A percentile compares a stretch with the other conserved stretches of the same genome.
Conservation (phyloP, 2,888 invertebrate species). For the Tuta absoluta region DNA sequence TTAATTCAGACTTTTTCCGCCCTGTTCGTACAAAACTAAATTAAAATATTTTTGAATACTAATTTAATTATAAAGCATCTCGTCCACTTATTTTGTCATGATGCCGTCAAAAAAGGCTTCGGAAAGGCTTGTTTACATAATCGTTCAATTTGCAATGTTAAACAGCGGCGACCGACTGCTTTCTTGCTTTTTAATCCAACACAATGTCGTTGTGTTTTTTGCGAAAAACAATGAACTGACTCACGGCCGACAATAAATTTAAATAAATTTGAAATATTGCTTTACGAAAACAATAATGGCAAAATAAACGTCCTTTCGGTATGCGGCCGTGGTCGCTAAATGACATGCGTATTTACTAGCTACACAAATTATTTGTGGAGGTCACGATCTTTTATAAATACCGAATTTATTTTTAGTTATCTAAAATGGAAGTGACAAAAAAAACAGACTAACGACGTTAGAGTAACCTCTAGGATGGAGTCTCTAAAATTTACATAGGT, state of each 20-base stretch:
- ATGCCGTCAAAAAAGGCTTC: slow-evolving; percentile 64
- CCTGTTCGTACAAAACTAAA: slow-evolving; percentile 41
- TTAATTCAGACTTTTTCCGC: slow-evolving; percentile 22
- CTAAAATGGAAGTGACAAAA: too few species aligned
- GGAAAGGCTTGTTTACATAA: slow-evolving; percentile 74
- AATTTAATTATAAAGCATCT: slow-evolving; percentile 47
- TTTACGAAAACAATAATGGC: slow-evolving; percentile 26
- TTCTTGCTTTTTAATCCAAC: slow-evolving; percentile 61
- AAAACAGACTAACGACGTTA: too few species aligned
- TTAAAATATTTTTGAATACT: slow-evolving; percentile 69
- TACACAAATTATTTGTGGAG: slow-evolving; percentile 7
- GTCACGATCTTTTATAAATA: background rate
- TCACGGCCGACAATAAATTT: slow-evolving; percentile 49
- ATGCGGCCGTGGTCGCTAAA: slow-evolving; percentile 7
- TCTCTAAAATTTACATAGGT: too few species aligned
- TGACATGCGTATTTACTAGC: slow-evolving; percentile 13
- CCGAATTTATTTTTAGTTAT: too few species aligned
- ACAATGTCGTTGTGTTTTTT: slow-evolving; percentile 48
- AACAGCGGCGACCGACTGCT: slow-evolving; percentile 62
- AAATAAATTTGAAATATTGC: slow-evolving; percentile 45
- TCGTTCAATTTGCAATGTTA: slow-evolving; percentile 78
- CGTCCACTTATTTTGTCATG: slow-evolving; percentile 55
- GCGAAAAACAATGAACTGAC: slow-evolving; percentile 43
- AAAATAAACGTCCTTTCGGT: slow-evolving; percentile 21
- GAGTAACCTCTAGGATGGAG: too few species aligned